Evolutionary conservation across 2,888 invertebrate species (phyloP).

Genomic region (Clepsis dumicolana): DNA sequence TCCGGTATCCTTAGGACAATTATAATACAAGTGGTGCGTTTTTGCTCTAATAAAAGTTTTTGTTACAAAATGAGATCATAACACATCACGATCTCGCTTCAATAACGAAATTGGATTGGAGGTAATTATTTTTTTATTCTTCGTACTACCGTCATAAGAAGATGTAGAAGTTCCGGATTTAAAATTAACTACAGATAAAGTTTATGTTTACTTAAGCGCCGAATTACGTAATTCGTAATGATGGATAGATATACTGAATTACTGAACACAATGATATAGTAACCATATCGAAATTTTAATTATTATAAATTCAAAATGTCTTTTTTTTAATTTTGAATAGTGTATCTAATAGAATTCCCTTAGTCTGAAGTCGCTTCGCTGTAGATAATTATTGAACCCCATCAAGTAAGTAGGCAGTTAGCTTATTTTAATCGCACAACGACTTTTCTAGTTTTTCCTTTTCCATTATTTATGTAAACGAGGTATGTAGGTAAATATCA

Average conservation of each 20-base stretch:
- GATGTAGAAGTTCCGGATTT: constrained; percentile 32
- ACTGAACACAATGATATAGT: not conserved
- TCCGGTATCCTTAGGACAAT: constrained; percentile 69
- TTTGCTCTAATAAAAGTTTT: constrained; percentile 73
- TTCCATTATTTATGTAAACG: constrained; percentile 3
- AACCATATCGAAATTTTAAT: too few relatives aligned
- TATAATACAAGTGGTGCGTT: constrained; percentile 55
- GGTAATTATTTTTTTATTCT: constrained; percentile 50
- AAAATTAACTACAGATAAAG: constrained; percentile 1
- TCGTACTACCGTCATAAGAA: constrained; percentile 19
- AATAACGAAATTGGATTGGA: constrained; percentile 48
- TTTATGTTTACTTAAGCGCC: not conserved
- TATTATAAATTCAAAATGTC: too few relatives aligned
- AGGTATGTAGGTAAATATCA: constrained; percentile 11
- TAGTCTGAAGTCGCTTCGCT: too few relatives aligned
- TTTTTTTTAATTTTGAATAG: too few relatives aligned
- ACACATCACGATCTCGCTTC: constrained; percentile 45
- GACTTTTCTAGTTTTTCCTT: not conserved
- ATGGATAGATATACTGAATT: not conserved
- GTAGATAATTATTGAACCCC: too few relatives aligned
- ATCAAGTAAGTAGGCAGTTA: too few relatives aligned
- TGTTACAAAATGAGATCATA: constrained; percentile 71
- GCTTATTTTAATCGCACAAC: not conserved
- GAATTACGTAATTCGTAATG: not conserved
- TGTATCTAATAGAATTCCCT: too few relatives aligned